Evolutionary conservation across 30 jellyfish, hydroid and myxozoan genomes (phyloP).

Genomic region (Euphysa ruthae): DNA sequence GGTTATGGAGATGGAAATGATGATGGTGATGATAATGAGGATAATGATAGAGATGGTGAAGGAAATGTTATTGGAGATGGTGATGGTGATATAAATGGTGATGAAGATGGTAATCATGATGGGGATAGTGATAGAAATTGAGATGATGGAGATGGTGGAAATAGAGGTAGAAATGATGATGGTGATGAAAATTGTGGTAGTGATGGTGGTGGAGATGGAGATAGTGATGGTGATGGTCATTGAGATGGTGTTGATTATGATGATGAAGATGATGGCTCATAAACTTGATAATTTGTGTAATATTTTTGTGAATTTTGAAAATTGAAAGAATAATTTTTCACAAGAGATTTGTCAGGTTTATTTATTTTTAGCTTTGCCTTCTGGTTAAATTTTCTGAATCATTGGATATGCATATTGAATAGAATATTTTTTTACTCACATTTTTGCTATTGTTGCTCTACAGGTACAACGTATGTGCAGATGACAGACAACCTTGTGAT

Average conservation of each 20-base stretch:
- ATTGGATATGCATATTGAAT: too few species aligned
- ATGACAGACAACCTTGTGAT: constrained; percentile 94
- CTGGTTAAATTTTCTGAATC: too few species aligned
- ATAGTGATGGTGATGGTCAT: background rate
- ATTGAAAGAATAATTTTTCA: too few species aligned
- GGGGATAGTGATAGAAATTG: background rate
- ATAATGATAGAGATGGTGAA: background rate
- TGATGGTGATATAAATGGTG: background rate
- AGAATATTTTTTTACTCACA: too few species aligned
- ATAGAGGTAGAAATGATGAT: background rate
- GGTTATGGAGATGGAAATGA: too few species aligned
- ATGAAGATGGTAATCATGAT: background rate
- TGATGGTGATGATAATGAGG: background rate
- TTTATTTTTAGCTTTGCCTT: too few species aligned
- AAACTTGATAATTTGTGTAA: too few species aligned
- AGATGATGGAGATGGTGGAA: background rate
- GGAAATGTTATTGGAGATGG: background rate
- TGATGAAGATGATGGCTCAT: too few species aligned
- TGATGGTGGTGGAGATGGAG: background rate
- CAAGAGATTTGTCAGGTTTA: too few species aligned
- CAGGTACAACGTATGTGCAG: constrained; percentile 98
- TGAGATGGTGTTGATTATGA: too few species aligned
- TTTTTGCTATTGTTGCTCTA: background rate
- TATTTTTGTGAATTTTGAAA: too few species aligned
- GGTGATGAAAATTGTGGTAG: background rate